Evolutionary conservation across 30 jellyfish, hydroid and myxozoan genomes (phyloP).

Genomic region (Rhopilema esculentum): DNA sequence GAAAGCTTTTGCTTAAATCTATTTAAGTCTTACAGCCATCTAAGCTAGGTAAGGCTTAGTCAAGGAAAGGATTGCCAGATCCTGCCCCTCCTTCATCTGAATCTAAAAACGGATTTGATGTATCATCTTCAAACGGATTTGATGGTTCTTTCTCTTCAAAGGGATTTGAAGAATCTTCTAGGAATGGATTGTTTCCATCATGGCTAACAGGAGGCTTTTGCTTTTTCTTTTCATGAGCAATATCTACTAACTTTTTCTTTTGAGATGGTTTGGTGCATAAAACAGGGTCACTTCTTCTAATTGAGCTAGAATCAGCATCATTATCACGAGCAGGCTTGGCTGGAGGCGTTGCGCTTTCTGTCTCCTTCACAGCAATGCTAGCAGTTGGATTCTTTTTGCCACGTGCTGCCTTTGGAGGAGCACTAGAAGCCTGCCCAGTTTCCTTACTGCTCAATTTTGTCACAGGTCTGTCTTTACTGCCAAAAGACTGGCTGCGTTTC

Average conservation of each 20-base stretch:
- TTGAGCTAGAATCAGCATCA: slow-evolving; percentile 8
- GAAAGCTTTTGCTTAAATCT: neutral
- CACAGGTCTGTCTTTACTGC: slow-evolving; percentile 32
- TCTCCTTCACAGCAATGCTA: slow-evolving; percentile 10
- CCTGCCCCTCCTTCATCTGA: slow-evolving; percentile 32
- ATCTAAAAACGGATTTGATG: slow-evolving; percentile 74
- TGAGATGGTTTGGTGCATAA: neutral
- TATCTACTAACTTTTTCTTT: slow-evolving; percentile 20
- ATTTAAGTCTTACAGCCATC: neutral
- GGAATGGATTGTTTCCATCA: slow-evolving; percentile 68
- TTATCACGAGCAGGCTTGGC: slow-evolving; percentile 40
- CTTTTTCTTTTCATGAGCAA: slow-evolving; percentile 13
- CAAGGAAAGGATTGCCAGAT: slow-evolving; percentile 62
- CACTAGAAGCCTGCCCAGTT: neutral
- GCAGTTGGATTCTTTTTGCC: slow-evolving; percentile 11
- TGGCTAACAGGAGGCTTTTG: slow-evolving; percentile 68
- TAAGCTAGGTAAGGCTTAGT: neutral
- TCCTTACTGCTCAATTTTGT: slow-evolving; percentile 8
- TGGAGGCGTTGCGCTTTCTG: slow-evolving; percentile 7
- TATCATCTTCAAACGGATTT: slow-evolving; percentile 49
- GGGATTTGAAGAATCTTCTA: slow-evolving; percentile 65
- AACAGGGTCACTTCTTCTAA: slow-evolving; percentile 18
- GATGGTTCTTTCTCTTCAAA: slow-evolving; percentile 32
- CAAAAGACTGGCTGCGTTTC: slow-evolving; percentile 38
- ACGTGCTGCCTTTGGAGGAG: slow-evolving; percentile 22